These are phyloP conservation scores for Lasioglossum baleicum DNA, from an alignment of 1,140 invertebrate genomes.

Conservation along the genomic window DNA sequence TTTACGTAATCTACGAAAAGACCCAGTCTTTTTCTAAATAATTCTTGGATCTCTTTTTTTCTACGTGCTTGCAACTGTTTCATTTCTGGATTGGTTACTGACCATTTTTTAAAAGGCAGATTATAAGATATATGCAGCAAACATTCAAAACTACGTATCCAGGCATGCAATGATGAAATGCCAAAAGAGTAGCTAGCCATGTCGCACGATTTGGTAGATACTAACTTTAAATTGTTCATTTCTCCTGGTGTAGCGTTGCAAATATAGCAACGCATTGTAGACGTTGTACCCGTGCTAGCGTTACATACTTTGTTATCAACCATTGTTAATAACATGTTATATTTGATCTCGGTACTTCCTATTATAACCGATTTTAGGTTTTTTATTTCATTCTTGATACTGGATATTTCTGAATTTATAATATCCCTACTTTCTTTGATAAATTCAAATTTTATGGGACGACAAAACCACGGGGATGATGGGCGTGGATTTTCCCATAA, in stretches of 20 bases:
- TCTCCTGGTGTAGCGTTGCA: neutral
- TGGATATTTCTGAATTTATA: neutral
- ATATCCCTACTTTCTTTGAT: no score
- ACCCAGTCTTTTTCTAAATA: no score
- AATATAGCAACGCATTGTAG: neutral
- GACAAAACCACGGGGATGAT: no score
- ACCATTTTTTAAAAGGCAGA: neutral
- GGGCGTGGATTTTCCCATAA: no score
- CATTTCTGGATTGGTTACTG: no score
- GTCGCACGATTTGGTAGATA: neutral
- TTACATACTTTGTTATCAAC: neutral
- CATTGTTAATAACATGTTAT: neutral
- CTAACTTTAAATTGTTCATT: neutral
- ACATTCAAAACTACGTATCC: slow-evolving; percentile 38
- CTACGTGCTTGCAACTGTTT: no score
- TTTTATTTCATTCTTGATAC: neutral
- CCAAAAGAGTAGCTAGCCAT: slow-evolving; percentile 5
- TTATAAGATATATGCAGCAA: slow-evolving; percentile 30
- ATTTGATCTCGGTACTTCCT: neutral
- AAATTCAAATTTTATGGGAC: no score
- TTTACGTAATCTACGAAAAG: no score
- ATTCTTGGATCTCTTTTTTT: no score
- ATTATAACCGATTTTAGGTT: neutral
- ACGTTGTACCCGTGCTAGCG: neutral
- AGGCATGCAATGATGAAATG: slow-evolving; percentile 33